A percentile compares a stretch with the other conserved stretches of the same genome.
Conservation (phyloP, 2,113 vertebrate genomes). For the Chelonoidis abingdonii region DNA sequence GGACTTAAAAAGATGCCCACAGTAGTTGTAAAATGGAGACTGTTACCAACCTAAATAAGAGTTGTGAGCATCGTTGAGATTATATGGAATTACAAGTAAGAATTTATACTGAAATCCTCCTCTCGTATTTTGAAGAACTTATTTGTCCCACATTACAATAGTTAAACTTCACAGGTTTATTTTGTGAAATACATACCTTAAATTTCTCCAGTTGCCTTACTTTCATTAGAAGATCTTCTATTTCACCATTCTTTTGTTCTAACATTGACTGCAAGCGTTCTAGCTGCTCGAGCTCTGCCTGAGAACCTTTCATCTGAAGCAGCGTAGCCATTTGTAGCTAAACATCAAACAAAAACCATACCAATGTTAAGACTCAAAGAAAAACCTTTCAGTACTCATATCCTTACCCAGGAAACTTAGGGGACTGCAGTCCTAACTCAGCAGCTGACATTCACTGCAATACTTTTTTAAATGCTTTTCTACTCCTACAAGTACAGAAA, state of each 20-base stretch:
- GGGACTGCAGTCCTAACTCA: neutral
- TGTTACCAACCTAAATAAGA: neutral
- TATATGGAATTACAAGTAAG: neutral
- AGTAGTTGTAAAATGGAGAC: neutral
- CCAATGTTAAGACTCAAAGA: neutral
- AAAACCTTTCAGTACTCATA: neutral
- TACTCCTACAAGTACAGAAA: neutral
- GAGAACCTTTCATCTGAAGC: slow-evolving; percentile 91
- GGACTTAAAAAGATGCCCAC: neutral
- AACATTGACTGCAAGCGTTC: slow-evolving; percentile 93
- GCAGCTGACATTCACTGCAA: neutral
- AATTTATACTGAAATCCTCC: neutral
- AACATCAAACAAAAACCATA: neutral
- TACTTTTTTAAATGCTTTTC: neutral
- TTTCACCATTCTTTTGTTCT: slow-evolving; percentile 92
- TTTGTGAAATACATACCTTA: slow-evolving; percentile 77
- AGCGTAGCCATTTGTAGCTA: slow-evolving; percentile 93
- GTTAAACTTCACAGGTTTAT: neutral
- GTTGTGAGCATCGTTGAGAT: neutral
- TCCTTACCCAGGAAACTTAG: neutral
- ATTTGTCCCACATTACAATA: fast-evolving
- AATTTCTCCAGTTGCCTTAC: slow-evolving; percentile 89
- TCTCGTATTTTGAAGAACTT: neutral
- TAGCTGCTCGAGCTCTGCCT: slow-evolving; percentile 90
- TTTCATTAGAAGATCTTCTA: slow-evolving; percentile 89